phyloP scores from a whole-genome alignment of 1,140 invertebrate species.

The Eurosta solidaginis region DNA sequence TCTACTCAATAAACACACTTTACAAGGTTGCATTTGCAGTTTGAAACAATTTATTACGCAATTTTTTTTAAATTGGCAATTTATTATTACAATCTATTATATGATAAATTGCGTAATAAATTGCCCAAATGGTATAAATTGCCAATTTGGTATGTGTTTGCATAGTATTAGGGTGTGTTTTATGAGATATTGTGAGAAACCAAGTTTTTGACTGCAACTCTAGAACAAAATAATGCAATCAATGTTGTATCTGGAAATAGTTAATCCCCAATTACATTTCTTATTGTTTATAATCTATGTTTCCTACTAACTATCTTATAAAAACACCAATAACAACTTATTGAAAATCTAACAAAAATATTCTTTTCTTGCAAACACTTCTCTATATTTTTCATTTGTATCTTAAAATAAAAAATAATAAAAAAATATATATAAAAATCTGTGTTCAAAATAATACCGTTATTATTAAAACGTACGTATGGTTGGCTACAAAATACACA shows the following conservation, averaged over 20 bases:
- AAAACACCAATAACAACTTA: background rate
- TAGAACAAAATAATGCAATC: too few relatives aligned
- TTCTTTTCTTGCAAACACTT: constrained; percentile 24
- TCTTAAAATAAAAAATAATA: background rate
- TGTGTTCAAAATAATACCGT: background rate
- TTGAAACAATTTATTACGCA: too few relatives aligned
- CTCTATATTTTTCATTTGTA: constrained; percentile 25
- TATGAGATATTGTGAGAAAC: too few relatives aligned
- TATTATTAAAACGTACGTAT: background rate
- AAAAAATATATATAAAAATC: background rate
- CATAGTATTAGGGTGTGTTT: too few relatives aligned
- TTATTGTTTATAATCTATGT: background rate
- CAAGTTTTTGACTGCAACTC: too few relatives aligned
- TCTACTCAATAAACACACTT: too few relatives aligned
- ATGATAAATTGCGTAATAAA: too few relatives aligned
- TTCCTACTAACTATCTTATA: background rate
- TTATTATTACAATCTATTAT: too few relatives aligned
- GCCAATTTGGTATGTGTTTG: too few relatives aligned
- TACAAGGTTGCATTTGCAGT: too few relatives aligned
- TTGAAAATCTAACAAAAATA: constrained; percentile 20
- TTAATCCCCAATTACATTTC: background rate
- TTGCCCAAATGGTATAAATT: too few relatives aligned
- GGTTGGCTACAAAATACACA: background rate
- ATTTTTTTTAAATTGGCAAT: too few relatives aligned
- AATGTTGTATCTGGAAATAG: background rate